Base-by-base conservation (phyloP, 2,113 vertebrate genomes). In the Silurus glanis region DNA sequence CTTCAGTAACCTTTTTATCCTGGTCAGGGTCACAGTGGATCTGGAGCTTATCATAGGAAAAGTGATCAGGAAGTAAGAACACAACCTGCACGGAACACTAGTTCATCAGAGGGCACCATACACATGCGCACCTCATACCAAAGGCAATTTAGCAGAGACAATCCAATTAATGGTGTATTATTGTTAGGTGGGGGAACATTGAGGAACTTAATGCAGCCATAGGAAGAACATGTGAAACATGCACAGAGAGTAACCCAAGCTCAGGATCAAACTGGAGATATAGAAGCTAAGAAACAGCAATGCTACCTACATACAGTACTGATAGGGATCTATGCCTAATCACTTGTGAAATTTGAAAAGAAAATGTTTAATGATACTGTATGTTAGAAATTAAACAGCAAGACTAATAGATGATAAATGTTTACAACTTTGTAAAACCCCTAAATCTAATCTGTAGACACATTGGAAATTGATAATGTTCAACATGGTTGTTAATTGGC, bases 401-500 rank as follows among this genome's bases (percentile, higher is more conserved):
- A 51, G 23, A 45, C 56, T 19, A 5, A 28, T 37, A 37, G 37
- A 84, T 58, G 69, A 80, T 37, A 79, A 78, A 80, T 0, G 64
- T 71, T 6, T 13, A 28, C 16, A 79, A 61, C 12, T 25, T 19
- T 51, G 28, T 19, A 17, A 47, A 56, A 62, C 7, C 74, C 7
- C 59, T 37, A 80, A 19, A 62, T 56, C 6, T 59, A 58, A 16
- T 62, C 45, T 62, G n/a, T 4, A 83, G 19, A 75, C 72, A 72
- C 69, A 72, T 9, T 69, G 67, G 45, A 21, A 3, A 9, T 14
- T 56, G 56, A 61, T 23, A 71, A 61, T 21, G 9, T 45, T 37
- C n/a, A 55, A 55, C 5, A 64, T 85, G 7, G 14, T 61, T 59
- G 74, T 72, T 86, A 14, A 67, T 88, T 82, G 25, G 67, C 61